Conservation (phyloP, 2,888 invertebrate species). For the Dendrolimus pini region DNA sequence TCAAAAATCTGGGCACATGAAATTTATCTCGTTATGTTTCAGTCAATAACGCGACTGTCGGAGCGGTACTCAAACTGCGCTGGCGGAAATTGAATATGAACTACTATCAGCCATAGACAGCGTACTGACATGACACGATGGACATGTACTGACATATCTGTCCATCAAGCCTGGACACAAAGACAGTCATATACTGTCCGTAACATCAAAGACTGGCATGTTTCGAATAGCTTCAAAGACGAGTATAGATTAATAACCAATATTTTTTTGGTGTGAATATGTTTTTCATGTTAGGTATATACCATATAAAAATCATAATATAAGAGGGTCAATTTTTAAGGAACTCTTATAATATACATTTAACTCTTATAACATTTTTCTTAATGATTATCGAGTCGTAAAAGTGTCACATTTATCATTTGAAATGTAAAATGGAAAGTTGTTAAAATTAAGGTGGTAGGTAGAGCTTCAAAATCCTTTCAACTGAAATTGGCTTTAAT, state of each 20-base stretch:
- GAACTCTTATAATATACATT: too few species aligned
- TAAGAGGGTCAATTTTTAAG: too few species aligned
- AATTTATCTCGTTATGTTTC: conserved; percentile 27
- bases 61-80: conserved; percentile 30
- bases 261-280: conserved; percentile 7
- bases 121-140: conserved; percentile 32
- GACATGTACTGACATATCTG: conserved; percentile 43
- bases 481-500: too few species aligned
- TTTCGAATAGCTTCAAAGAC: conserved; percentile 30
- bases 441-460: too few species aligned
- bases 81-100: conserved; percentile 61
- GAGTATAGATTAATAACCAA: conserved; percentile 8
- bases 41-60: conserved; percentile 33
- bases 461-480: too few species aligned
- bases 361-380: too few species aligned
- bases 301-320: too few species aligned
- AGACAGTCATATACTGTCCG: conserved; percentile 47
- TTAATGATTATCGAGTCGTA: too few species aligned
- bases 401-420: too few species aligned
- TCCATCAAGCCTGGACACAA: conserved; percentile 40
- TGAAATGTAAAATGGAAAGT: too few species aligned
- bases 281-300: too few species aligned
- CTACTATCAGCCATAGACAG: conserved; percentile 38
- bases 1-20: conserved; percentile 13
- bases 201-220: conserved; percentile 41